A percentile compares a stretch with the other conserved stretches of the same genome.
Evolutionary conservation across 2,113 vertebrate species (phyloP).

Genomic region (Cervus canadensis): DNA sequence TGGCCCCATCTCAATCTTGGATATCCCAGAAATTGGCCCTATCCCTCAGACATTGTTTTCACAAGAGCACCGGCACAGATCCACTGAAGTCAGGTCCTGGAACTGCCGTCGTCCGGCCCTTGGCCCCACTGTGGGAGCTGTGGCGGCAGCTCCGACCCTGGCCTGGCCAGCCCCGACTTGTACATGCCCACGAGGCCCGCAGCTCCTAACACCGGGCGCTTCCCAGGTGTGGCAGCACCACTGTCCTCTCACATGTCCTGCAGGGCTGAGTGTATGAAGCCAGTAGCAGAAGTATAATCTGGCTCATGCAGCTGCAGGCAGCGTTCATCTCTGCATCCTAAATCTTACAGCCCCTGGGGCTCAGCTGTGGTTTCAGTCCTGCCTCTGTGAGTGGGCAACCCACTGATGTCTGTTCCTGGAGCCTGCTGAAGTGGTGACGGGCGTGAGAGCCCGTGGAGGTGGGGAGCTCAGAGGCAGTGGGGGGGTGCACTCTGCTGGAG

Average conservation of each 20-base stretch:
- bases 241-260: not conserved
- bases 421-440: not conserved
- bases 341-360: not conserved
- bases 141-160: not conserved
- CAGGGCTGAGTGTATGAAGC: not conserved
- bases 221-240: not conserved
- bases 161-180: not conserved
- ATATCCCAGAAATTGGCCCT: not conserved
- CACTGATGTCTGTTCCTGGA: not conserved
- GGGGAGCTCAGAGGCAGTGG: not conserved
- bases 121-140: not conserved
- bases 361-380: not conserved
- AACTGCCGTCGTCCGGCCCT: not conserved
- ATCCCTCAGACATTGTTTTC: not conserved
- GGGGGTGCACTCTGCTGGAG: not conserved
- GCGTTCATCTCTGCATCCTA: not conserved
- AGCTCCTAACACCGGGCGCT: no score
- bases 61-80: not conserved
- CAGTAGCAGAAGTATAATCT: not conserved
- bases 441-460: not conserved
- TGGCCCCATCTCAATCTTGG: not conserved
- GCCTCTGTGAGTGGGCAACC: not conserved
- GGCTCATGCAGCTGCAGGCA: not conserved
- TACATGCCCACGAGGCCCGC: not conserved
- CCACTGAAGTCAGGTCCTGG: not conserved